phyloP scores from a whole-genome alignment of 2,797 vertebrate species.

The Sebastes wilsoni region DNA sequence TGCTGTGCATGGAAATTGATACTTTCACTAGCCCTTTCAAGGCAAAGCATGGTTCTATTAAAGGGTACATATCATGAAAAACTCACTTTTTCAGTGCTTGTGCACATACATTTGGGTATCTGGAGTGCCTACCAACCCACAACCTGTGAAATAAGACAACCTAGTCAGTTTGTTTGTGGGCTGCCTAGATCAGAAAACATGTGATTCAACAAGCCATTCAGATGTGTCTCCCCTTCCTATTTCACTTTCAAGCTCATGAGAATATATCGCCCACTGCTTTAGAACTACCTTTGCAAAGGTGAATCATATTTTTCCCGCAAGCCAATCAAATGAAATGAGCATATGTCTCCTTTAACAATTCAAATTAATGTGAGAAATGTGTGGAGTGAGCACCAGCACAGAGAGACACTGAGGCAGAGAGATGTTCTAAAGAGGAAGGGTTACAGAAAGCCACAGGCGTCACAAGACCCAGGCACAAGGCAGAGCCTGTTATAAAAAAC shows the following conservation, averaged over 20 bases:
- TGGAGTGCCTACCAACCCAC: background rate
- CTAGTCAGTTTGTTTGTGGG: too few species aligned
- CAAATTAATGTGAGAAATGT: constrained; percentile 14
- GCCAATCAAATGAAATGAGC: background rate
- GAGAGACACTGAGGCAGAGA: background rate
- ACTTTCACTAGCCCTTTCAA: background rate
- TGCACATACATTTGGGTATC: background rate
- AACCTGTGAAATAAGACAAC: too few species aligned
- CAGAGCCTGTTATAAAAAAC: background rate
- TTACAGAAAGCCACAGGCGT: constrained; percentile 27
- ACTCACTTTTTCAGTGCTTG: background rate
- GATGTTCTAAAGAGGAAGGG: constrained; percentile 7
- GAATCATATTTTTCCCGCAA: background rate
- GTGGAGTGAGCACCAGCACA: background rate
- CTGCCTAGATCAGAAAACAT: background rate
- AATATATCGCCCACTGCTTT: background rate
- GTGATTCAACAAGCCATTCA: background rate
- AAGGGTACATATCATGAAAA: background rate
- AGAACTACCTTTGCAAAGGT: background rate
- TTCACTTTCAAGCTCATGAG: background rate
- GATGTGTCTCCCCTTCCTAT: background rate
- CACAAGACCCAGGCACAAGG: constrained; percentile 43
- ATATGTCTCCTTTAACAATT: constrained; percentile 5
- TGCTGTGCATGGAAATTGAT: background rate
- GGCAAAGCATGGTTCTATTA: background rate